These are phyloP conservation scores for Sebastes nivosus DNA, from an alignment of 2,797 vertebrate species.

Conservation along the genomic window DNA sequence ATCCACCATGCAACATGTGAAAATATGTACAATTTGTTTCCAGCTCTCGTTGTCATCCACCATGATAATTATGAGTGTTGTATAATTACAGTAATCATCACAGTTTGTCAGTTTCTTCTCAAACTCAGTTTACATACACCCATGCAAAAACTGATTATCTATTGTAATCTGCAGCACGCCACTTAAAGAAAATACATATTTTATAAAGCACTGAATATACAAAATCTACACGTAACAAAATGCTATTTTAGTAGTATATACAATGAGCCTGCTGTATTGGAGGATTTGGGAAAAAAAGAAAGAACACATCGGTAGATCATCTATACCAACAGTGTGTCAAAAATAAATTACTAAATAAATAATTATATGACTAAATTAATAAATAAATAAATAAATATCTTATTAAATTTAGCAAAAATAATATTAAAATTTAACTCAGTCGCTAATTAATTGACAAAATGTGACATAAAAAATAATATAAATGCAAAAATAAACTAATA, in stretches of 20 bases:
- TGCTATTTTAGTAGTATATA: neutral
- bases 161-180: neutral
- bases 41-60: neutral
- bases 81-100: constrained; percentile 47
- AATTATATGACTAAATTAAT: too few species aligned
- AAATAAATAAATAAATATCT: too few species aligned
- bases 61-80: constrained; percentile 17
- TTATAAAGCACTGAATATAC: neutral
- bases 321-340: fast-evolving
- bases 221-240: neutral
- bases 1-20: neutral
- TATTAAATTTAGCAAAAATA: too few species aligned
- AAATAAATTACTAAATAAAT: too few species aligned
- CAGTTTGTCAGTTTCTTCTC: constrained; percentile 4
- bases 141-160: neutral
- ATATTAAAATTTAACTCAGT: too few species aligned
- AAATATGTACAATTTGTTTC: constrained; percentile 9
- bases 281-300: neutral
- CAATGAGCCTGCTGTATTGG: neutral
- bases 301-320: too few species aligned
- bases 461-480: too few species aligned
- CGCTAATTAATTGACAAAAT: too few species aligned
- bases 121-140: neutral
- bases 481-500: too few species aligned
- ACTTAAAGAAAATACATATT: neutral